Evolutionary conservation across 2,888 invertebrate species (phyloP).

Genomic region (Parelbella ahira): DNA sequence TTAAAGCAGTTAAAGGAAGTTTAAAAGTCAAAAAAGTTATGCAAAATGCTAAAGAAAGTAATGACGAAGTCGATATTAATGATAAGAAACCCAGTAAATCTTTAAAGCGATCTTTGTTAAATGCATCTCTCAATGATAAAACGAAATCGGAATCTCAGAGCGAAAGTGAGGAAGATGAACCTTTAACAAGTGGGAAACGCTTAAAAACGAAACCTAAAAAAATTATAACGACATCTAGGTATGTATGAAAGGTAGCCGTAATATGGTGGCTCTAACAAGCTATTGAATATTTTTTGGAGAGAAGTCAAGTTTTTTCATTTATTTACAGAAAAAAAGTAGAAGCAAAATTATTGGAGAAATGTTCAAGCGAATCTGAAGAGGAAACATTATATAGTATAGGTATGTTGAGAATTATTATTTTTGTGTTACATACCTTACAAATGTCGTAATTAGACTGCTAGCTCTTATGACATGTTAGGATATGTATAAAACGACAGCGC

Average conservation of each 20-base stretch:
- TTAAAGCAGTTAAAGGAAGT: slow-evolving; percentile 66
- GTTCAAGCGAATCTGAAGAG: slow-evolving; percentile 77
- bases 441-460: too few relatives aligned
- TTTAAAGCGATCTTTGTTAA: slow-evolving; percentile 59
- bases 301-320: slow-evolving; percentile 23
- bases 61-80: slow-evolving; percentile 37
- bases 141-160: slow-evolving; percentile 72
- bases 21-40: slow-evolving; percentile 60
- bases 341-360: slow-evolving; percentile 72
- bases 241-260: too few relatives aligned
- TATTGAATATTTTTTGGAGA: too few relatives aligned
- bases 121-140: slow-evolving; percentile 61
- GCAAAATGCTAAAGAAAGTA: slow-evolving; percentile 38
- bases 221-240: slow-evolving; percentile 63
- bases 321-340: slow-evolving; percentile 77
- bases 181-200: slow-evolving; percentile 61
- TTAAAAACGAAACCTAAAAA: slow-evolving; percentile 75
- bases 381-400: slow-evolving; percentile 71
- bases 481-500: too few relatives aligned
- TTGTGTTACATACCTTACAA: too few relatives aligned
- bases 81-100: slow-evolving; percentile 54
- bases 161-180: slow-evolving; percentile 68
- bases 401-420: too few relatives aligned
- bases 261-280: too few relatives aligned
- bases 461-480: too few relatives aligned